These are phyloP conservation scores for Ctena decussata DNA, from an alignment of 2,888 invertebrate species.

Conservation along the genomic window DNA sequence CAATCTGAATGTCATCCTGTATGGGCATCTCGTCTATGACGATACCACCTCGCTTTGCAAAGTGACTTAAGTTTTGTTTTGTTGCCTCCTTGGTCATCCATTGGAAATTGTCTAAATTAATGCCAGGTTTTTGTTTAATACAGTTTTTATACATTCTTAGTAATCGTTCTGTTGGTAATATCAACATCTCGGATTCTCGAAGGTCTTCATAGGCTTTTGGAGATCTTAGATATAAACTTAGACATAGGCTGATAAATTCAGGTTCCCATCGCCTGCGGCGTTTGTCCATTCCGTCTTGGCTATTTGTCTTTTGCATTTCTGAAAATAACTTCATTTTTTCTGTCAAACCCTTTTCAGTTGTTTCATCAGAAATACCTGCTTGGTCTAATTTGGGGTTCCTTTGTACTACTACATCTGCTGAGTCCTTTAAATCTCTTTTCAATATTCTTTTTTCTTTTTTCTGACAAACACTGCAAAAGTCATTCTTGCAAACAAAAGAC, in stretches of 20 bases:
- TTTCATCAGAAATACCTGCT: no score
- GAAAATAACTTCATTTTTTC: neutral
- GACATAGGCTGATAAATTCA: constrained; percentile 8
- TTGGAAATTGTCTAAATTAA: neutral
- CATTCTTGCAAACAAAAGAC: neutral
- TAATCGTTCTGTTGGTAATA: constrained; percentile 6
- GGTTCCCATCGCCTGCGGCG: constrained; percentile 6
- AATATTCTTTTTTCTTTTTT: neutral
- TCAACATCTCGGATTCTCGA: neutral
- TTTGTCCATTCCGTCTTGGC: neutral
- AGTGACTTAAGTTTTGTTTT: constrained; percentile 25
- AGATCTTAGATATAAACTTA: constrained; percentile 3
- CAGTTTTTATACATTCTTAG: constrained; percentile 22
- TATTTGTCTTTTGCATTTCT: neutral
- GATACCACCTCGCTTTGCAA: constrained; percentile 46
- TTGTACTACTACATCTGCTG: neutral
- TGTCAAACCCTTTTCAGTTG: neutral
- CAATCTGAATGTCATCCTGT: constrained; percentile 52
- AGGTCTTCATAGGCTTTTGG: constrained; percentile 8
- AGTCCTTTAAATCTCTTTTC: neutral
- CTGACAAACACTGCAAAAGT: neutral
- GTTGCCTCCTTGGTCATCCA: constrained; percentile 56
- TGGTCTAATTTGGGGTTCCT: no score
- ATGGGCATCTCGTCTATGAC: constrained; percentile 59
- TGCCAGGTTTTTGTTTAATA: constrained; percentile 30